Percentiles rank a stretch among this genome's conserved stretches.
Evolutionary conservation across 2,113 vertebrate genomes (phyloP).

Genomic region (Oxyura jamaicensis): DNA sequence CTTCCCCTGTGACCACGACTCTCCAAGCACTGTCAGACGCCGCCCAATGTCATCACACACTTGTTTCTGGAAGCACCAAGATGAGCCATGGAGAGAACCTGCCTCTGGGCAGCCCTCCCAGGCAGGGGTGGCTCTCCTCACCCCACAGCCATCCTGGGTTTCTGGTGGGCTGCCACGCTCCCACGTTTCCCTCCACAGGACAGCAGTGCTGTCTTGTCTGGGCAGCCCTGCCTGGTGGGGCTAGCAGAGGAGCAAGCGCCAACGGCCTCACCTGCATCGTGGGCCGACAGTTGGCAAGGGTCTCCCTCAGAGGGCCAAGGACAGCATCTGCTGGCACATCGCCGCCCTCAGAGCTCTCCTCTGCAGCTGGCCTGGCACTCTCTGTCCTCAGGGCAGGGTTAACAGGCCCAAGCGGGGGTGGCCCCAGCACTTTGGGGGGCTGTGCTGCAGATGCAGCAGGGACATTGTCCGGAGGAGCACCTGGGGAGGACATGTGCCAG

Average conservation of each 20-base stretch:
- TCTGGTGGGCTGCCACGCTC: neutral
- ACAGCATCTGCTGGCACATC: constrained; percentile 71
- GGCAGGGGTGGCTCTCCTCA: neutral
- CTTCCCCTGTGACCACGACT: constrained; percentile 85
- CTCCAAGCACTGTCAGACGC: constrained; percentile 84
- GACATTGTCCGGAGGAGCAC: too few species aligned
- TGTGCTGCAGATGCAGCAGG: too few species aligned
- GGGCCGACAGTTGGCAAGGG: constrained; percentile 79
- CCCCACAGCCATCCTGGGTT: accelerated
- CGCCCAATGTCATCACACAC: constrained; percentile 90
- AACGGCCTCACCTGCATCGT: constrained; percentile 74
- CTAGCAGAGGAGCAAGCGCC: neutral
- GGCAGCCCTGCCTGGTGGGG: neutral
- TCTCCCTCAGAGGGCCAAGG: constrained; percentile 74
- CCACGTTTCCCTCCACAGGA: neutral
- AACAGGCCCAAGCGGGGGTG: constrained; percentile 54
- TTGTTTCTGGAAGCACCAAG: constrained; percentile 81
- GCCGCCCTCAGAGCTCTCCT: neutral
- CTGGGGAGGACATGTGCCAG: too few species aligned
- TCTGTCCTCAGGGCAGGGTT: constrained; percentile 43
- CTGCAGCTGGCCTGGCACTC: constrained; percentile 1
- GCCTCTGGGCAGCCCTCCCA: accelerated
- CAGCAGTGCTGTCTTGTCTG: neutral
- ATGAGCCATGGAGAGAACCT: neutral
- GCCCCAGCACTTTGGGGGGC: neutral